Conservation (phyloP, 2,888 invertebrate species). For the Fissipunctia ypsillon region DNA sequence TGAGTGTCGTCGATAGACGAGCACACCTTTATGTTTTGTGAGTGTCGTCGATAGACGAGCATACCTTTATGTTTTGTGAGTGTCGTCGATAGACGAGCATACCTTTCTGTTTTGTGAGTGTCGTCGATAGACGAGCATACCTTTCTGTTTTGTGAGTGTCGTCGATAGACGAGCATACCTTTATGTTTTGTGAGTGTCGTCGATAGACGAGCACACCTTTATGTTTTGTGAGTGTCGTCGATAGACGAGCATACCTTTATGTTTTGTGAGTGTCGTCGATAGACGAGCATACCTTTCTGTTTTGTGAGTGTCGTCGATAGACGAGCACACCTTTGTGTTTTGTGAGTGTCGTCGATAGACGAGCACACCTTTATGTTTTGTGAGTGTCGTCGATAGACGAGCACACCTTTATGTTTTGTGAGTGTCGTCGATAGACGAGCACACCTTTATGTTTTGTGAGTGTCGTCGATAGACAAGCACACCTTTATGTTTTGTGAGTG, state of each 20-base stretch:
- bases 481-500: background rate
- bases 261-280: background rate
- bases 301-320: background rate
- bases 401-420: background rate
- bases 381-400: too few relatives aligned
- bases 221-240: background rate
- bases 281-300: background rate
- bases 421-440: too few relatives aligned
- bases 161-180: too few relatives aligned
- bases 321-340: background rate
- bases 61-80: background rate
- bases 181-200: background rate
- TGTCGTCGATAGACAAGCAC: too few relatives aligned
- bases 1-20: too few relatives aligned
- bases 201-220: too few relatives aligned
- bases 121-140: too few relatives aligned
- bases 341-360: too few relatives aligned
- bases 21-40: background rate
- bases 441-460: background rate
- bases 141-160: background rate
- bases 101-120: background rate
- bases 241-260: too few relatives aligned
- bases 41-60: too few relatives aligned
- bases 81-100: too few relatives aligned
- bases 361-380: background rate